Percentiles rank a stretch among this genome's conserved stretches.
Evolutionary conservation across 1,140 invertebrate genomes (phyloP).

Genomic region (Diorhabda sublineata): DNA sequence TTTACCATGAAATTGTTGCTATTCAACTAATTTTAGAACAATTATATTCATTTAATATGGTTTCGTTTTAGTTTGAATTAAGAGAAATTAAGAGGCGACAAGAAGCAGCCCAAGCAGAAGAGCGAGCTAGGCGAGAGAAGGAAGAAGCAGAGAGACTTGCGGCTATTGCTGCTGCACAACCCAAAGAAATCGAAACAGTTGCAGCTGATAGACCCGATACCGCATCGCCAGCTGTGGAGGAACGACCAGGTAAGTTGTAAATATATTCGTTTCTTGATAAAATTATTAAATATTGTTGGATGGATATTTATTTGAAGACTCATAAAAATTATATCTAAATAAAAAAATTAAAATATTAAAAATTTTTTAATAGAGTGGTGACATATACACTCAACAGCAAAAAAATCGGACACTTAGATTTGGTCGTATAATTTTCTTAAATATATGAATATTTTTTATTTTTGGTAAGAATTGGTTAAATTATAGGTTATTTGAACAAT

Average conservation of each 20-base stretch:
- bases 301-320: too few species aligned
- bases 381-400: too few species aligned
- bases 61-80: slow-evolving; percentile 81
- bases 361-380: too few species aligned
- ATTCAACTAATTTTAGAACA: too few species aligned
- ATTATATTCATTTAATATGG: neutral
- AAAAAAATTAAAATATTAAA: too few species aligned
- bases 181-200: slow-evolving; percentile 46
- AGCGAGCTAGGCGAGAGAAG: slow-evolving; percentile 63
- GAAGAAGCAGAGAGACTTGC: slow-evolving; percentile 66
- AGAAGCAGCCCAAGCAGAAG: slow-evolving; percentile 72
- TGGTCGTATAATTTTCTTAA: too few species aligned
- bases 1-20: too few species aligned
- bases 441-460: too few species aligned
- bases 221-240: slow-evolving; percentile 43
- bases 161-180: slow-evolving; percentile 47
- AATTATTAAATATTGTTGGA: too few species aligned
- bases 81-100: slow-evolving; percentile 89
- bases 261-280: neutral
- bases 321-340: slow-evolving; percentile 1
- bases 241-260: slow-evolving; percentile 40
- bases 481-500: too few species aligned
- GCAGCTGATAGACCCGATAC: slow-evolving; percentile 49
- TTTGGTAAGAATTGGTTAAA: too few species aligned
- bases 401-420: too few species aligned